These are phyloP conservation scores for Napeogenes sylphis DNA, from an alignment of 2,888 invertebrate species.

Conservation along the genomic window DNA sequence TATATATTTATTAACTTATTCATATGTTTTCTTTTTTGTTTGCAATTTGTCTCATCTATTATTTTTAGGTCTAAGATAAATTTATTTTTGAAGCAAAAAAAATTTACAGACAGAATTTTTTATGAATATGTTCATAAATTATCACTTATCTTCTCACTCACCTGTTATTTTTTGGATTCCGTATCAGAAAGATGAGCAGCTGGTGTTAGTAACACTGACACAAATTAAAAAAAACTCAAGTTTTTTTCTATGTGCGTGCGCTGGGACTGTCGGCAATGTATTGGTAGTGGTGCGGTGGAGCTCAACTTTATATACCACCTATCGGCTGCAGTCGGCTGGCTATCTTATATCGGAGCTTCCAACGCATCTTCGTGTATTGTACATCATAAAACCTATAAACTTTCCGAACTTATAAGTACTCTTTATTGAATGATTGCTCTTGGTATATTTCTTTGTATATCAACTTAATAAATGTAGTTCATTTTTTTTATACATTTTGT, in stretches of 20 bases:
- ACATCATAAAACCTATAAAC: conserved; percentile 8
- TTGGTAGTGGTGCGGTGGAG: conserved; percentile 64
- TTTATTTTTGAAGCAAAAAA: too few relatives aligned
- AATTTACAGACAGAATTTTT: too few relatives aligned
- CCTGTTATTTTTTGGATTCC: conserved; percentile 60
- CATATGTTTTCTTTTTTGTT: too few relatives aligned
- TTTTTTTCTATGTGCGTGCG: conserved; percentile 57
- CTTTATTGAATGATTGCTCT: too few relatives aligned
- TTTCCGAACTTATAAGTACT: conserved; percentile 1
- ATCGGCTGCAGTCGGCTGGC: conserved; percentile 53
- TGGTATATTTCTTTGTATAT: too few relatives aligned
- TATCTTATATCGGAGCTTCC: conserved; percentile 33
- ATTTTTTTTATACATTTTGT: too few relatives aligned
- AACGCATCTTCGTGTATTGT: conserved; percentile 27
- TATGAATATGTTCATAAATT: too few relatives aligned
- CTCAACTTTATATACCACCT: conserved; percentile 64
- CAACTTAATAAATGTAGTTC: too few relatives aligned
- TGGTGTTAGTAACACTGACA: conserved; percentile 54
- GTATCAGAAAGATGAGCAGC: conserved; percentile 41
- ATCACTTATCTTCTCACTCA: conserved; percentile 41
- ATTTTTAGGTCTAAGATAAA: too few relatives aligned
- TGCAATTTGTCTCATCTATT: too few relatives aligned
- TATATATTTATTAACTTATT: too few relatives aligned
- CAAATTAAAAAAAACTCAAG: conserved; percentile 48
- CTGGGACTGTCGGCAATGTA: conserved; percentile 68